These are phyloP conservation scores for Paedocypris micromegethes DNA, from an alignment of 2,797 vertebrate genomes.

Conservation along the genomic window DNA sequence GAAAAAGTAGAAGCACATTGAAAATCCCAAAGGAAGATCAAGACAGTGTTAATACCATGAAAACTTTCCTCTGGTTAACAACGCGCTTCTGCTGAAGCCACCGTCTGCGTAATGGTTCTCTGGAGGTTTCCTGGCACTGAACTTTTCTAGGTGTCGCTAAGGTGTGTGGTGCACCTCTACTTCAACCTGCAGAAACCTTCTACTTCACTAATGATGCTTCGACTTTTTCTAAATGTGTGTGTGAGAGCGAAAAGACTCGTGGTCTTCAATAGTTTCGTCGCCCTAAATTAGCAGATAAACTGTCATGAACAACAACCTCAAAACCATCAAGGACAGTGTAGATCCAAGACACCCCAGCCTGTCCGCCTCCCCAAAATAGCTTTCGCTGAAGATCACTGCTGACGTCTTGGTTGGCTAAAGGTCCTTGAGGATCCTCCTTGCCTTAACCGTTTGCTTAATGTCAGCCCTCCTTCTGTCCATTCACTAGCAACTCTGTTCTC, in stretches of 20 bases:
- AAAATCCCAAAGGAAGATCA: slow-evolving; percentile 66
- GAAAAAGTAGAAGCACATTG: slow-evolving; percentile 42
- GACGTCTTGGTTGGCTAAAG: slow-evolving; percentile 59
- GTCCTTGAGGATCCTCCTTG: slow-evolving; percentile 56
- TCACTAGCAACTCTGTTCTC: slow-evolving; percentile 64
- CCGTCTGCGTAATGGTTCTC: slow-evolving; percentile 72
- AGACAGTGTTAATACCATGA: slow-evolving; percentile 64
- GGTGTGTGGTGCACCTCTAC: slow-evolving; percentile 64
- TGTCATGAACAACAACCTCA: slow-evolving; percentile 5
- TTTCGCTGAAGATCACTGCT: slow-evolving; percentile 55
- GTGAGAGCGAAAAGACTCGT: neutral
- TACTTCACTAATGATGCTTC: slow-evolving; percentile 65
- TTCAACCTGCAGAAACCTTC: slow-evolving; percentile 57
- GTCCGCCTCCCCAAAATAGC: slow-evolving; percentile 49
- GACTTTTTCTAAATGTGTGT: slow-evolving; percentile 59
- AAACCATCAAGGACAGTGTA: slow-evolving; percentile 28
- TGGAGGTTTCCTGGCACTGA: slow-evolving; percentile 59
- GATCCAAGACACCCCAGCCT: slow-evolving; percentile 37
- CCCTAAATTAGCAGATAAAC: slow-evolving; percentile 8
- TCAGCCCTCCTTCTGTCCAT: slow-evolving; percentile 71
- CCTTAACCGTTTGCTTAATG: slow-evolving; percentile 64
- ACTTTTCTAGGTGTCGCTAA: slow-evolving; percentile 46
- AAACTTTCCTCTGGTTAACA: slow-evolving; percentile 63
- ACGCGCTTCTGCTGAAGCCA: slow-evolving; percentile 58
- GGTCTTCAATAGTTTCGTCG: neutral